These are phyloP conservation scores for Alloscopus bannaensis DNA, from an alignment of 2,888 invertebrate genomes.

Conservation along the genomic window DNA sequence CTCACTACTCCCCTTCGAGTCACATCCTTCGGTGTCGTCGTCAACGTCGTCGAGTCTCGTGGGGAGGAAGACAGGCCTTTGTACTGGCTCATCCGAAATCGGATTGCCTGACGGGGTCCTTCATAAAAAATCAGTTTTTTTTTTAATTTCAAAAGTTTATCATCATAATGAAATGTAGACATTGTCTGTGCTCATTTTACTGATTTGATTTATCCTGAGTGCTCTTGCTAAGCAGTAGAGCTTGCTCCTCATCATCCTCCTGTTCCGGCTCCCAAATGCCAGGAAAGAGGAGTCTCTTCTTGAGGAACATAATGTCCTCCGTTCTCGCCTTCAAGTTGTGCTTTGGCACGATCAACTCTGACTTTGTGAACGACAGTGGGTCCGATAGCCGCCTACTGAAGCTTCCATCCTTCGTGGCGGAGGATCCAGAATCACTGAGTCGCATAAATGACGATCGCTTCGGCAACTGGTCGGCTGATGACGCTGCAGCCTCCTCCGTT, in stretches of 20 bases:
- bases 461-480: not conserved
- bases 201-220: not conserved
- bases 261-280: slow-evolving; percentile 58
- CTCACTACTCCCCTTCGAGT: slow-evolving; percentile 17
- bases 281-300: slow-evolving; percentile 44
- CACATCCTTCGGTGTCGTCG: slow-evolving; percentile 21
- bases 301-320: slow-evolving; percentile 40
- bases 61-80: slow-evolving; percentile 14
- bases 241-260: slow-evolving; percentile 27
- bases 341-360: not conserved
- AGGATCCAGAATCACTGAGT: not conserved
- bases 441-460: not conserved
- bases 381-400: not conserved
- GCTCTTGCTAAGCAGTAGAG: not conserved
- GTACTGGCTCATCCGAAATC: not conserved
- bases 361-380: not conserved
- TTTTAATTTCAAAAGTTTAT: no score
- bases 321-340: slow-evolving; percentile 47
- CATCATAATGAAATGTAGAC: no score
- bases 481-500: not conserved
- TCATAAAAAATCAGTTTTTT: not conserved
- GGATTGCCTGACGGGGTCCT: not conserved
- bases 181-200: no score
- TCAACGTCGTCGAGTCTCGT: slow-evolving; percentile 8
- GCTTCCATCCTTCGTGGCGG: not conserved